Conservation (phyloP, 1,140 invertebrate species). For the Euwallacea similis region DNA sequence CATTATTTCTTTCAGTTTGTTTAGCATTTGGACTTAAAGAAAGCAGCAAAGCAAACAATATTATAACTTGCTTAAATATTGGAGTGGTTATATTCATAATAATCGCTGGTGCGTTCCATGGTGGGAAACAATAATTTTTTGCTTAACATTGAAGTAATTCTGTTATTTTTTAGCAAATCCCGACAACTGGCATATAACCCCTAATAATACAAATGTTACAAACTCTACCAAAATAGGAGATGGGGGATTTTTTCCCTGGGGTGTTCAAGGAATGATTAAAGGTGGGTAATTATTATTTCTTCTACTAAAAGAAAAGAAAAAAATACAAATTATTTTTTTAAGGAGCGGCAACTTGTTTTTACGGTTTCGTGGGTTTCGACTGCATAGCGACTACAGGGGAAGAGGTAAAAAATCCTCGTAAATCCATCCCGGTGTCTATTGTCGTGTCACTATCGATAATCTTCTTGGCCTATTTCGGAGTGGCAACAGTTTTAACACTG, state of each 20-base stretch:
- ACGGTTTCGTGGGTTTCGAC: constrained; percentile 91
- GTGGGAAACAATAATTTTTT: constrained; percentile 51
- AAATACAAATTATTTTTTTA: constrained; percentile 10
- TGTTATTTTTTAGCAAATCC: constrained; percentile 57
- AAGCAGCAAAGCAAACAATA: constrained; percentile 79
- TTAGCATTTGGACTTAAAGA: constrained; percentile 82
- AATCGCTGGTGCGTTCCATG: constrained; percentile 75
- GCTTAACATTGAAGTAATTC: background rate
- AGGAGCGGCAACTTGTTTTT: constrained; percentile 88
- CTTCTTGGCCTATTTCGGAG: constrained; percentile 83
- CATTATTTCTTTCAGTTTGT: constrained; percentile 59
- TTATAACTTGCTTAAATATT: constrained; percentile 84
- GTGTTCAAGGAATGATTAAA: constrained; percentile 77
- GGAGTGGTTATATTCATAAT: constrained; percentile 80
- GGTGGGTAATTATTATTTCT: constrained; percentile 48
- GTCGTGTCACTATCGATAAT: constrained; percentile 78
- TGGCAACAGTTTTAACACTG: constrained; percentile 85
- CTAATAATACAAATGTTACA: constrained; percentile 57
- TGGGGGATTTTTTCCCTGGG: constrained; percentile 86
- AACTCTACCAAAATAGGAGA: constrained; percentile 58
- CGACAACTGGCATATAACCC: constrained; percentile 68
- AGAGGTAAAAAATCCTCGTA: constrained; percentile 86
- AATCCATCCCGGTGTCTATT: constrained; percentile 84
- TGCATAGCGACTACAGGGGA: constrained; percentile 85
- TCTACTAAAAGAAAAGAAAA: background rate